phyloP scores from a whole-genome alignment of 2,113 vertebrate species.

The Pao palembangensis region DNA sequence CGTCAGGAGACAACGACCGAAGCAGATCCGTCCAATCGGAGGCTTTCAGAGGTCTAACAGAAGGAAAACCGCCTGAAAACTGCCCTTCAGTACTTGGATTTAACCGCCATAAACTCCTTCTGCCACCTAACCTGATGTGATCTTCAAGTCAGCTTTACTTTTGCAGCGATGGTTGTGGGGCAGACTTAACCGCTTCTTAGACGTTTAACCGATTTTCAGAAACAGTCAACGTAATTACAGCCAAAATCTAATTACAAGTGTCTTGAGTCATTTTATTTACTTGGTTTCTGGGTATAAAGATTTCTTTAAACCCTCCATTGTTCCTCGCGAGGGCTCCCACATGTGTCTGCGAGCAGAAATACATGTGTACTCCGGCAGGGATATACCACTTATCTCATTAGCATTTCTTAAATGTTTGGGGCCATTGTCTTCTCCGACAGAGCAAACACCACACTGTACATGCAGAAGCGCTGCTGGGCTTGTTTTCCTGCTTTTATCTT shows the following conservation, averaged over 20 bases:
- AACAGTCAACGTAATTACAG: neutral
- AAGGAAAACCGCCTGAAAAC: conserved; percentile 38
- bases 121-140: too few species aligned
- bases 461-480: conserved; percentile 52
- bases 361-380: conserved; percentile 52
- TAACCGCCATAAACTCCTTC: too few species aligned
- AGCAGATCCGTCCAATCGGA: conserved; percentile 43
- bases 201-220: too few species aligned
- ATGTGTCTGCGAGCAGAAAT: conserved; percentile 29
- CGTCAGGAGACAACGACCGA: conserved; percentile 78
- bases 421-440: conserved; percentile 54
- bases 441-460: conserved; percentile 44
- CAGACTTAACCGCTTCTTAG: too few species aligned
- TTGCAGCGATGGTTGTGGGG: too few species aligned
- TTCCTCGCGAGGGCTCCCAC: conserved; percentile 27
- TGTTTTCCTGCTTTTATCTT: conserved; percentile 73
- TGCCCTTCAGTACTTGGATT: neutral
- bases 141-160: too few species aligned
- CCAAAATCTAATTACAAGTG: conserved; percentile 19
- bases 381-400: conserved; percentile 62
- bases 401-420: conserved; percentile 60
- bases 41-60: conserved; percentile 12
- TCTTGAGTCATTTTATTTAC: conserved; percentile 34
- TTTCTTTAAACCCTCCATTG: conserved; percentile 31
- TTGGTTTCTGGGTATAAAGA: conserved; percentile 37